phyloP scores from a whole-genome alignment of 64 coral and sea anemone species.

The Stichodactyla helianthus region DNA sequence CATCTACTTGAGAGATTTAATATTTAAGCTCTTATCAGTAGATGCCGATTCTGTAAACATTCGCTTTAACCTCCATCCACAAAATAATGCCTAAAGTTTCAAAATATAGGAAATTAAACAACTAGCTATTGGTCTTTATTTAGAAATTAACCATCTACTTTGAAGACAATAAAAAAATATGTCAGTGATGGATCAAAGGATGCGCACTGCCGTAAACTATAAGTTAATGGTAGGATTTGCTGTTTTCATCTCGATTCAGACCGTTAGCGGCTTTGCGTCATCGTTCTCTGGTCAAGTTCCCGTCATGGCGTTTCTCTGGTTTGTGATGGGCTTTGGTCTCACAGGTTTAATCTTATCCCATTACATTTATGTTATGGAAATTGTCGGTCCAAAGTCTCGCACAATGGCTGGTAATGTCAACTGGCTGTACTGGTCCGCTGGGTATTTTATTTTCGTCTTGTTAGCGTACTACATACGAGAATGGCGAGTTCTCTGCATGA shows the following conservation, averaged over 20 bases:
- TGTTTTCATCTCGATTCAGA: background rate
- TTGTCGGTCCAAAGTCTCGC: background rate
- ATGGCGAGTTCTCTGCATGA: background rate
- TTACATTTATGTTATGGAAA: background rate
- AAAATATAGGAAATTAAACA: too few species aligned
- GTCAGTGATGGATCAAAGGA: too few species aligned
- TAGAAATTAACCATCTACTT: too few species aligned
- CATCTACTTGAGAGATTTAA: too few species aligned
- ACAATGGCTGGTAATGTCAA: slow-evolving; percentile 21
- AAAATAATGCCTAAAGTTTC: too few species aligned
- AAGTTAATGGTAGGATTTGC: too few species aligned
- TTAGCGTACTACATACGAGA: slow-evolving; percentile 18
- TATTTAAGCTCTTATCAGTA: too few species aligned
- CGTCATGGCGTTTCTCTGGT: background rate
- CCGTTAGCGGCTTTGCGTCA: background rate
- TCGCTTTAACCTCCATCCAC: too few species aligned
- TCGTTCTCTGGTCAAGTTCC: background rate
- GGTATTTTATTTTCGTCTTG: background rate
- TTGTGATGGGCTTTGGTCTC: background rate
- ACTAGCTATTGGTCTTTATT: too few species aligned
- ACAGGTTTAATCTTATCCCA: background rate
- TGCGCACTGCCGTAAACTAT: too few species aligned
- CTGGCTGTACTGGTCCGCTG: background rate
- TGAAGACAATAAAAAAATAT: too few species aligned
- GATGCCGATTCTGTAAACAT: too few species aligned